Evolutionary conservation across 23 tunicate species (phyloP).

Genomic region (Phallusia fumigata): DNA sequence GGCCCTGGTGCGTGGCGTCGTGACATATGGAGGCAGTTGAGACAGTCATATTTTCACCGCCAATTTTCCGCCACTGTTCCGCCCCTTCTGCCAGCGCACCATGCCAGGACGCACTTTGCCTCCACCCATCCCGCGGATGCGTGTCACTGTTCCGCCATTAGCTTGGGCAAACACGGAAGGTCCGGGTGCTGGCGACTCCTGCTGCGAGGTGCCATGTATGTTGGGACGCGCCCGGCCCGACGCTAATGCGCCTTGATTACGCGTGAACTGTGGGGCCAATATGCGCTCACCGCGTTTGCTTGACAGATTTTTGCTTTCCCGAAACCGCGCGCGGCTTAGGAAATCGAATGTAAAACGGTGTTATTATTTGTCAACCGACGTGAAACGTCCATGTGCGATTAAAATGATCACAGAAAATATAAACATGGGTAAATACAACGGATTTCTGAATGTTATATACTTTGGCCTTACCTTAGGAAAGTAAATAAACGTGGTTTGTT

Average conservation of each 20-base stretch:
- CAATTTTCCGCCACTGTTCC: slow-evolving; percentile 57
- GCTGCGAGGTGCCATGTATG: neutral
- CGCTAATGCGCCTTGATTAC: slow-evolving; percentile 6
- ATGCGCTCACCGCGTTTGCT: neutral
- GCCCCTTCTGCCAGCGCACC: slow-evolving; percentile 43
- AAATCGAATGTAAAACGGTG: neutral
- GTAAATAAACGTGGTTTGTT: too few relatives aligned
- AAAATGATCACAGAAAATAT: too few relatives aligned
- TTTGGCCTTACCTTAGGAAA: too few relatives aligned
- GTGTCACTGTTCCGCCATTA: neutral
- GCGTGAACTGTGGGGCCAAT: neutral
- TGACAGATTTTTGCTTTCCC: neutral
- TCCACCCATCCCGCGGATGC: neutral
- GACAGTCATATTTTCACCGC: slow-evolving; percentile 23
- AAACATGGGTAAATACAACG: too few relatives aligned
- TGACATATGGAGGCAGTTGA: slow-evolving; percentile 32
- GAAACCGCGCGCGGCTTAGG: too few relatives aligned
- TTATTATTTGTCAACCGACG: neutral
- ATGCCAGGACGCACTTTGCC: neutral
- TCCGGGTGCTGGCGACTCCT: neutral
- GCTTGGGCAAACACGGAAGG: slow-evolving; percentile 7
- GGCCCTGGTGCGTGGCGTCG: neutral
- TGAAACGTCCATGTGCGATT: too few relatives aligned
- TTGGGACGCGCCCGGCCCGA: neutral
- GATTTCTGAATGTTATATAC: too few relatives aligned